Evolutionary conservation across 2,797 vertebrate species (phyloP).

Genomic region (Pseudopleuronectes americanus): DNA sequence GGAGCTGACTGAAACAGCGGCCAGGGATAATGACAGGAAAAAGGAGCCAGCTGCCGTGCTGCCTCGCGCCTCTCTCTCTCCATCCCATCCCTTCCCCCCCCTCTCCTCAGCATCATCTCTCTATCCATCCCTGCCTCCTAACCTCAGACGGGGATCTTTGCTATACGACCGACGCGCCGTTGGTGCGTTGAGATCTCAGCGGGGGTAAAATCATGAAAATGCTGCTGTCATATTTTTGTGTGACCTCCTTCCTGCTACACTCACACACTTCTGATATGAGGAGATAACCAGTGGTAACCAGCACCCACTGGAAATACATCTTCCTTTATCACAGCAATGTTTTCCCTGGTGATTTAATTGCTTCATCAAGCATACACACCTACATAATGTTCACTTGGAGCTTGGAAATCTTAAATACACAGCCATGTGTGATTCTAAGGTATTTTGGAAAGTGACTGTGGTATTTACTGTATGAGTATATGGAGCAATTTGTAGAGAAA

Average conservation of each 20-base stretch:
- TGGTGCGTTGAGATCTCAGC: constrained; percentile 41
- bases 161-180: constrained; percentile 29
- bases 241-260: constrained; percentile 37
- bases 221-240: constrained; percentile 49
- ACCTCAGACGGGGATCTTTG: constrained; percentile 54
- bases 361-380: constrained; percentile 20
- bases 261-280: constrained; percentile 29
- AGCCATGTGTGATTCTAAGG: constrained; percentile 19
- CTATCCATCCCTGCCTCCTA: constrained; percentile 61
- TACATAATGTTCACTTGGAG: not conserved
- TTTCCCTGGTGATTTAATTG: constrained; percentile 29
- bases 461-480: constrained; percentile 24
- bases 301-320: constrained; percentile 47
- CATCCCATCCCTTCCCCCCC: constrained; percentile 58
- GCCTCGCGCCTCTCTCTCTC: constrained; percentile 32
- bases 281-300: constrained; percentile 31
- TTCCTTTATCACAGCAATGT: constrained; percentile 15
- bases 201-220: constrained; percentile 54
- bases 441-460: constrained; percentile 18
- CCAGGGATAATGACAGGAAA: constrained; percentile 80
- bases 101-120: constrained; percentile 69
- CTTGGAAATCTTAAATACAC: not conserved
- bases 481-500: constrained; percentile 3
- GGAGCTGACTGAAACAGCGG: constrained; percentile 75
- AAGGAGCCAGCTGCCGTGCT: constrained; percentile 79